Base-by-base conservation (phyloP, 2,113 vertebrate genomes). In the Daubentonia madagascariensis region DNA sequence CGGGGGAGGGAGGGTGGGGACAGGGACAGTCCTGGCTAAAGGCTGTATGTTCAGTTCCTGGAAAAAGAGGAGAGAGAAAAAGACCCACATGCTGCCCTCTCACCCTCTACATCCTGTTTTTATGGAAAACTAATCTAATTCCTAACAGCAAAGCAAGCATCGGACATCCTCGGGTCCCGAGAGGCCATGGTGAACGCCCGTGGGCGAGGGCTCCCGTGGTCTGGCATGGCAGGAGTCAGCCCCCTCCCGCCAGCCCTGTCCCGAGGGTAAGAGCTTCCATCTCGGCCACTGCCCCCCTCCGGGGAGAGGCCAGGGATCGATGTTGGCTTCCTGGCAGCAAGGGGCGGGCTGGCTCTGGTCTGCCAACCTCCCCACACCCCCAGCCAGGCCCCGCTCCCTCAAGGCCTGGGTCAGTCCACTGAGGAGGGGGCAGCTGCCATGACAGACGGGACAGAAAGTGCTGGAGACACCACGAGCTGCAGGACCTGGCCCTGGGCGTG, bases 71-170 rank as follows among this genome's bases (percentile, higher is more conserved):
- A 84, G 61, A 23, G 80, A 87, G 70, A 83, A 45, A 75, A 20
- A 6, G 84, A 85, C 37, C 17, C 23, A 5, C 63, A 3, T 6
- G 20, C 48, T 10, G 28, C 73, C 4, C 28, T 91, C 72, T 97
- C 94, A 37, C 96, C 98, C 89, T 20, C 95, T 32, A 2, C 97
- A 98, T 99, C 98, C 99, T 99, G 98, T 99, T 99, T 99, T 98
- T 94, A 95, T 98, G 98, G 98, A 99, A 99, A 98, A 98, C 72
- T 93, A 48, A 98, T 93, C 87, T n/a, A 2, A 5, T 85, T 87
- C 89, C 95, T 9, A 23, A 37, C 88, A 61, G 94, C 1, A 1
- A 35, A 40, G 76, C 20, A 25, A 81, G 88, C n/a, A 43, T 63
- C 97, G 54, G 94, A 59, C 7, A 22, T 96, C 89, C 0, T 25